Evolutionary conservation across 2,888 invertebrate genomes (phyloP), one percentile per base, ranked within the genome.

Genomic region (Drymonia ruficornis): DNA sequence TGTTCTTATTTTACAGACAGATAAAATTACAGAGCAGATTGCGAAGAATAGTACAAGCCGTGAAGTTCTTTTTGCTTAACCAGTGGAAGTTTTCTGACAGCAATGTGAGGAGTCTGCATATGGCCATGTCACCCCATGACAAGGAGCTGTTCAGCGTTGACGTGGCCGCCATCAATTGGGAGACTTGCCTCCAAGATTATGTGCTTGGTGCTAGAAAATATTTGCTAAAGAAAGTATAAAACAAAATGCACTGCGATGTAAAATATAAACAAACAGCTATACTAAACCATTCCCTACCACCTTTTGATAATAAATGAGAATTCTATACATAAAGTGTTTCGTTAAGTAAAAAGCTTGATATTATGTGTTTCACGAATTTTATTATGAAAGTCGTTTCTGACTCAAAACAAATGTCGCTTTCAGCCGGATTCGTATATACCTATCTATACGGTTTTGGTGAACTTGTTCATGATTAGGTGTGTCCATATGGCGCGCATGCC

Each of bases 1-100:
- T 16, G 38, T 36, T 0, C 8, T 57, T 55, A 50, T 15, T 55
- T 72, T 60, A 34, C 71, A 84, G 83, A 49, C 75, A 72, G 58
- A 62, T 74, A 31, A 75, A 78, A 58, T 58, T 74, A n/a, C 76
- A 77, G 34, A 59, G 49, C 2, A 74, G 55, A 50, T 52, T 73
- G 6, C 52, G 45, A 15, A 70, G 53, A 36, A 50, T 63, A 11
- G 46, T 57, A 0, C 53, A 63, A 0, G 28, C 59, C 1, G 52
- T 72, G 2, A 53, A 65, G 48, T 67, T 57, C 49, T 77, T 77
- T 28, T 42, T 63, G 15, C 28, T 67, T 0, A 61, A 69, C 16
- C 62, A 74, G 52, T 74, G 70, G 70, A 58, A 68, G 28, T 70
- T 76, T 53, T 50, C 62, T 18, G 74, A 74, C 42, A 36, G 50